Percentiles rank a stretch among this genome's conserved stretches.
Conservation (phyloP, 1,140 invertebrate genomes). For the Danaus melanippus region DNA sequence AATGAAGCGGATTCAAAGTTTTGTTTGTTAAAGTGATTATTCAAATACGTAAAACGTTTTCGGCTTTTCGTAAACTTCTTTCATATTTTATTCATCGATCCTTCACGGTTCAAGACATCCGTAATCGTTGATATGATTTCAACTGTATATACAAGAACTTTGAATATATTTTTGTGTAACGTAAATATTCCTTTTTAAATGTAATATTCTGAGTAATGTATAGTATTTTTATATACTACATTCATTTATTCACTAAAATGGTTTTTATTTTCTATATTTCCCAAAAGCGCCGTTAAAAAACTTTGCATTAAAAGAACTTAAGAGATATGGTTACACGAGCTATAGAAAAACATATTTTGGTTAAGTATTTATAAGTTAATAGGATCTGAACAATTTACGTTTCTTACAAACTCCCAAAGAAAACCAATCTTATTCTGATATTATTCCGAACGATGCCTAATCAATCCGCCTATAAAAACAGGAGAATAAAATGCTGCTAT, state of each 20-base stretch:
- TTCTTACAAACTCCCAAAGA: slow-evolving; percentile 28
- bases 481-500: slow-evolving; percentile 47
- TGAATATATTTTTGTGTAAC: slow-evolving; percentile 10
- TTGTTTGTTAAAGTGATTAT: slow-evolving; percentile 72
- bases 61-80: slow-evolving; percentile 64
- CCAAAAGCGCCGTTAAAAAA: no score
- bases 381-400: slow-evolving; percentile 10
- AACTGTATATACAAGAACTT: slow-evolving; percentile 17
- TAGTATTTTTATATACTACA: no score
- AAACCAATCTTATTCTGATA: slow-evolving; percentile 52
- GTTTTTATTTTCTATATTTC: no score
- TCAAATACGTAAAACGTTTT: slow-evolving; percentile 71
- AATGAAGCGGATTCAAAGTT: slow-evolving; percentile 66
- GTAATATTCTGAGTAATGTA: no score
- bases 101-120: slow-evolving; percentile 61
- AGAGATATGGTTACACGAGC: no score
- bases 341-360: neutral
- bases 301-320: no score
- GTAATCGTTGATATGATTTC: slow-evolving; percentile 55
- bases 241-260: no score
- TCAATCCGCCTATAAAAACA: slow-evolving; percentile 65
- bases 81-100: slow-evolving; percentile 70
- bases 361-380: slow-evolving; percentile 15
- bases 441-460: slow-evolving; percentile 52
- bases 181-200: no score